Evolutionary conservation across 2,888 invertebrate genomes (phyloP), one percentile per base, ranked within the genome.

Genomic region (Pterobdella sp.): DNA sequence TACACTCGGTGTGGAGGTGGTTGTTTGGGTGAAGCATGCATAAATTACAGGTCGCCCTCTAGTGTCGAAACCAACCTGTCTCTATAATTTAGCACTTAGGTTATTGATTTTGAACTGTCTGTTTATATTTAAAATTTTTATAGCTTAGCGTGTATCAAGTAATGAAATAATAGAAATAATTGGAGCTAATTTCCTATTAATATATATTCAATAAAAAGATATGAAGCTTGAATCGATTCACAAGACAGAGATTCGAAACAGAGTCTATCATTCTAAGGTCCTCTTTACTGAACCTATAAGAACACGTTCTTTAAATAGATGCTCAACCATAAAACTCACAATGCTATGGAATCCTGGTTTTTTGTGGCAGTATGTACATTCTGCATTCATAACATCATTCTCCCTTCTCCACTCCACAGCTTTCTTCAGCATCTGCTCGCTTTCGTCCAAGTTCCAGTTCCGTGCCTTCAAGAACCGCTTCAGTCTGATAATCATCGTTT

Each of bases 21-120:
- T 72, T 10, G 81, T 79, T 76, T 83, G 83, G 22, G 79, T 78
- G 74, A 82, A 82, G 74, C 78, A 80, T 10, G 81, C 77, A 76
- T 83, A 83, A n/a, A 82, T 77, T 22, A 82, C 81, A 18, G 83
- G 82, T 26, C 82, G 76, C 0, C 80, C 80, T 3, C 75, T 68
- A 70, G 79, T 78, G 75, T 82, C 83, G 76, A 80, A 80, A 0
- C 83, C 83, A 10, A 83, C 79, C 74, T 83, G 83, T 52, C 83
- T 76, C 82, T 82, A 77, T 72, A 32, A 73, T 22, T 42, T 7
- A 14, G 49, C n/a, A n/a, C n/a, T n/a, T n/a, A n/a, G n/a, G n/a
- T n/a, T n/a, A n/a, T n/a, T n/a, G n/a, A n/a, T n/a, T n/a, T n/a
- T n/a, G n/a, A n/a, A n/a, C n/a, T n/a, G n/a, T n/a, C n/a, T n/a